Percentiles rank a stretch among this genome's conserved stretches.
phyloP scores from a whole-genome alignment of 2,113 vertebrate genomes.

The Gadus macrocephalus region DNA sequence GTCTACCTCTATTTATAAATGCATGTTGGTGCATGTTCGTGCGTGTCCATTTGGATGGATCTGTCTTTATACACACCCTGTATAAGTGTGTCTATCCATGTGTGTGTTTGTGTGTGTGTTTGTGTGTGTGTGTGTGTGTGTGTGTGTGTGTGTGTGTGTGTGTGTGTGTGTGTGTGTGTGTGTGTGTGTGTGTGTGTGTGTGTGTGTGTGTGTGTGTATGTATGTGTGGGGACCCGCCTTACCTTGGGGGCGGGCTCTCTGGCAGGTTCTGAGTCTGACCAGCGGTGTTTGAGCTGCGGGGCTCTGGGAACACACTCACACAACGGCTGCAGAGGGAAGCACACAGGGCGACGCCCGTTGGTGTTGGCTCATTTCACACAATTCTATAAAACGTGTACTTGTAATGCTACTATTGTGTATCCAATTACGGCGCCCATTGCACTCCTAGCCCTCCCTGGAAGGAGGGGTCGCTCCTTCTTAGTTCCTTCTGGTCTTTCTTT shows the following conservation, averaged over 20 bases:
- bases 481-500: too few relatives aligned
- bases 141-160: conserved; percentile 4
- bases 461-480: too few relatives aligned
- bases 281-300: conserved; percentile 75
- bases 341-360: conserved; percentile 57
- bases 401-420: too few relatives aligned
- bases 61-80: not conserved
- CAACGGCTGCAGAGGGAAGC: conserved; percentile 74
- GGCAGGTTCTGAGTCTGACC: conserved; percentile 76
- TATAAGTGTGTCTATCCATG: not conserved
- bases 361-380: conserved; percentile 48
- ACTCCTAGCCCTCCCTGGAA: too few relatives aligned
- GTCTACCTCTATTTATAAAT: too few relatives aligned
- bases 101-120: not conserved
- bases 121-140: conserved; percentile 2
- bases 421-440: too few relatives aligned
- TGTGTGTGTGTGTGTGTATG: too few relatives aligned
- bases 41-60: not conserved
- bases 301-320: conserved; percentile 75
- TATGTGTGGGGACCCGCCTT: conserved; percentile 53
- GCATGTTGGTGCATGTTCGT: too few relatives aligned
- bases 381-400: not conserved
- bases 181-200: too few relatives aligned
- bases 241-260: conserved; percentile 75
- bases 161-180: not conserved